Evolutionary conservation across 2,113 vertebrate genomes (phyloP).

Genomic region (Tachysurus fulvidraco): DNA sequence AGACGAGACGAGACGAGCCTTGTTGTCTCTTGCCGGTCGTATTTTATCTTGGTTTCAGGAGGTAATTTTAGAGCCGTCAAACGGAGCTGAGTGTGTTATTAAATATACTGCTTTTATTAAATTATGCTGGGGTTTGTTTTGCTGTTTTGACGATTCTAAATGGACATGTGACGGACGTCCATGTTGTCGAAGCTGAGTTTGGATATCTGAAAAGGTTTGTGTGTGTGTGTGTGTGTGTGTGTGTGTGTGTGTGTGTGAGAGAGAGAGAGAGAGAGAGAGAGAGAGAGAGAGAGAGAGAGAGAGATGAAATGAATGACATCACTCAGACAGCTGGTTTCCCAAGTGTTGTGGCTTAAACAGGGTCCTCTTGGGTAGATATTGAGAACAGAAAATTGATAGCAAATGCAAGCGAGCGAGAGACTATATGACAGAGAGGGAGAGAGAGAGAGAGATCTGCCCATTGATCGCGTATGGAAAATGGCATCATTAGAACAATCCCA

Average conservation of each 20-base stretch:
- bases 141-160: neutral
- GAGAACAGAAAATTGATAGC: neutral
- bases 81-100: conserved; percentile 27
- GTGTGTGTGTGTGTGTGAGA: too few relatives aligned
- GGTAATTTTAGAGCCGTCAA: conserved; percentile 31
- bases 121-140: neutral
- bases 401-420: neutral
- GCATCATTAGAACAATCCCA: neutral
- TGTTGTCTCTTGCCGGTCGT: conserved; percentile 28
- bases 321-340: neutral
- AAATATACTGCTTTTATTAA: conserved; percentile 9
- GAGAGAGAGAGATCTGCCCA: neutral
- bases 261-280: neutral
- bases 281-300: neutral
- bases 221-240: too few relatives aligned
- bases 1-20: neutral
- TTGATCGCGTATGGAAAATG: neutral
- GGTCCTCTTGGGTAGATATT: neutral
- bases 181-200: neutral
- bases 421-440: neutral
- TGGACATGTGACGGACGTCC: neutral
- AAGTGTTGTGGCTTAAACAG: neutral
- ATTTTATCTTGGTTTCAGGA: conserved; percentile 35
- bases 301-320: neutral
- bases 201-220: neutral